Evolutionary conservation across 2,797 vertebrate species (phyloP).

Genomic region (Paratrypauchen microcephalus): DNA sequence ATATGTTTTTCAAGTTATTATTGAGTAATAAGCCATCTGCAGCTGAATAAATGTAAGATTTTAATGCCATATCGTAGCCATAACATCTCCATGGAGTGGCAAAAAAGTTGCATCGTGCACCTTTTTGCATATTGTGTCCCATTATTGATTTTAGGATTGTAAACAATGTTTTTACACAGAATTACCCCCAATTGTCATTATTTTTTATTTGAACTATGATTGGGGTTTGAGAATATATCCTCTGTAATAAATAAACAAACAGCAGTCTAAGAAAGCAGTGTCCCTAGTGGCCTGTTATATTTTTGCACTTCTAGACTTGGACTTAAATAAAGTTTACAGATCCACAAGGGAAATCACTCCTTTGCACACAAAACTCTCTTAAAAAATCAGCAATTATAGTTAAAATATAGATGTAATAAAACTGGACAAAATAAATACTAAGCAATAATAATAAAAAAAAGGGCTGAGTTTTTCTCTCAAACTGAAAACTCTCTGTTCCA

Average conservation of each 20-base stretch:
- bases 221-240: neutral
- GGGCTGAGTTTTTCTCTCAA: too few relatives aligned
- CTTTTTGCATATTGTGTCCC: neutral
- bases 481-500: too few relatives aligned
- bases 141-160: neutral
- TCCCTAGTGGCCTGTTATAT: constrained; percentile 11
- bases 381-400: constrained; percentile 10
- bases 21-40: too few relatives aligned
- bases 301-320: neutral
- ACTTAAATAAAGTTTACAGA: constrained; percentile 12
- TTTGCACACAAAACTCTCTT: constrained; percentile 1
- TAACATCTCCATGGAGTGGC: too few relatives aligned
- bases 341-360: constrained; percentile 8
- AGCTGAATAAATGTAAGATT: too few relatives aligned
- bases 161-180: neutral
- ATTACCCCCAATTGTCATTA: neutral
- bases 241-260: constrained; percentile 2
- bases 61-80: too few relatives aligned
- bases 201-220: neutral
- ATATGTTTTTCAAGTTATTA: too few relatives aligned
- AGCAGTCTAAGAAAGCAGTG: constrained; percentile 4
- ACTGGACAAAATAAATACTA: neutral
- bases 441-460: constrained; percentile 2
- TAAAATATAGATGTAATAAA: constrained; percentile 7
- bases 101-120: neutral